These are phyloP conservation scores for Leptodactylus fuscus DNA, from an alignment of 2,113 vertebrate species.

Conservation along the genomic window DNA sequence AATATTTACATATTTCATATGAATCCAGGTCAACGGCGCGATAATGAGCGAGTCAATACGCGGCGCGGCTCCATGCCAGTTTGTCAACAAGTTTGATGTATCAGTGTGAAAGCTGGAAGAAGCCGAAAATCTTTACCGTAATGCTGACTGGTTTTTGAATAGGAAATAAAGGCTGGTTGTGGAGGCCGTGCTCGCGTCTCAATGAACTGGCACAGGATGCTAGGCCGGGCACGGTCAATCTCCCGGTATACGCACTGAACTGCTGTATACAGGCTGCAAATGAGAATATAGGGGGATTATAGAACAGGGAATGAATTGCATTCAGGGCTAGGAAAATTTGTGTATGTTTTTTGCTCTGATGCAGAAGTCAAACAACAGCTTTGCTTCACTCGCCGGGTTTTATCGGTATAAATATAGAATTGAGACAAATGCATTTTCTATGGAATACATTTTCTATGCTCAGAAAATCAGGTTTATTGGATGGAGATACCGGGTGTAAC, in stretches of 20 bases:
- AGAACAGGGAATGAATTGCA: neutral
- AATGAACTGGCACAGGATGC: constrained; percentile 16
- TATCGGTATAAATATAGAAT: constrained; percentile 12
- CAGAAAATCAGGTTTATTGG: neutral
- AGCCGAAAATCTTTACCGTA: constrained; percentile 4
- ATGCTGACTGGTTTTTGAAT: constrained; percentile 30
- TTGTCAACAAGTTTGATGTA: constrained; percentile 45
- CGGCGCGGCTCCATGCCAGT: neutral
- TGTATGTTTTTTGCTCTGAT: constrained; percentile 10
- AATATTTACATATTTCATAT: constrained; percentile 26
- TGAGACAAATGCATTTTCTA: constrained; percentile 10
- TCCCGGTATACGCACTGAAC: neutral
- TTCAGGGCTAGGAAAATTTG: neutral
- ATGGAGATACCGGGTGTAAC: neutral
- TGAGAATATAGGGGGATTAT: constrained; percentile 39
- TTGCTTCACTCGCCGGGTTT: neutral
- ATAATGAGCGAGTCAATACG: constrained; percentile 26
- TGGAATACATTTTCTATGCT: constrained; percentile 3
- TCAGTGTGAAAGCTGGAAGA: constrained; percentile 2
- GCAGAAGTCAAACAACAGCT: constrained; percentile 5
- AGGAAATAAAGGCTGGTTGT: neutral
- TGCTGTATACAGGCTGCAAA: constrained; percentile 7
- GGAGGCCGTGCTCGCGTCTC: neutral
- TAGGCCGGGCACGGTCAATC: neutral
- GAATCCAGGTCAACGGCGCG: constrained; percentile 40